Percentiles rank a stretch among this genome's conserved stretches.
Conservation (phyloP, 1,140 invertebrate genomes). For the Zaprionus camerounensis region DNA sequence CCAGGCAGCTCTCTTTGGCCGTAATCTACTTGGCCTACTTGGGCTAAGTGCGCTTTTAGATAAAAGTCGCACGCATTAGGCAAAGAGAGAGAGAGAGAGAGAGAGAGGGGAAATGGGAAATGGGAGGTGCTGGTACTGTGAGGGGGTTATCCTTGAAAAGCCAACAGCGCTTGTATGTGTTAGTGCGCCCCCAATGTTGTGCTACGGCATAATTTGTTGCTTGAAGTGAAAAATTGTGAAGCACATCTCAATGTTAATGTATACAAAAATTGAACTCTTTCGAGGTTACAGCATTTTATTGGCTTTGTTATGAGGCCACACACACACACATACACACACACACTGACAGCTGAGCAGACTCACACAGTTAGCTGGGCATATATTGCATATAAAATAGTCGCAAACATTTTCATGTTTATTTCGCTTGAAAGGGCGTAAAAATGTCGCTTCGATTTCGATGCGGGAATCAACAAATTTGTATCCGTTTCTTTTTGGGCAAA, state of each 20-base stretch:
- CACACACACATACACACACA: conserved; percentile 14
- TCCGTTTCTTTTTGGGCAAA: conserved; percentile 31
- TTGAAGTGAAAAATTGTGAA: conserved; percentile 81
- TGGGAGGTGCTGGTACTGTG: not conserved
- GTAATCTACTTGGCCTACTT: conserved; percentile 82
- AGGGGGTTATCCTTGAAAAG: conserved; percentile 37
- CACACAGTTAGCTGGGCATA: conserved; percentile 17
- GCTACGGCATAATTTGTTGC: conserved; percentile 80
- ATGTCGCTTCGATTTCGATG: conserved; percentile 58
- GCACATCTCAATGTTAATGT: conserved; percentile 75
- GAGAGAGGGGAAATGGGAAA: not conserved
- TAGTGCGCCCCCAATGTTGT: conserved; percentile 72
- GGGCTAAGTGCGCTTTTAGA: conserved; percentile 81
- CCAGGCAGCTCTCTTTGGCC: conserved; percentile 52
- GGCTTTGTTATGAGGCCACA: conserved; percentile 58
- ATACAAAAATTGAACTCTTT: conserved; percentile 79
- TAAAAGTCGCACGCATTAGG: conserved; percentile 77
- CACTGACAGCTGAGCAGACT: not conserved
- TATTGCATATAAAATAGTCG: conserved; percentile 61
- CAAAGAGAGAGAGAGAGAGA: conserved; percentile 9
- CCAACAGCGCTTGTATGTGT: conserved; percentile 46
- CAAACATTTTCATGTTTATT: conserved; percentile 74
- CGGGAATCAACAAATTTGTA: conserved; percentile 51
- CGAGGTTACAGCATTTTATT: conserved; percentile 79
- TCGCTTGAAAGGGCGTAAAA: conserved; percentile 74